Evolutionary conservation across 2,113 vertebrate genomes (phyloP).

Genomic region (Lophochroa leadbeateri): DNA sequence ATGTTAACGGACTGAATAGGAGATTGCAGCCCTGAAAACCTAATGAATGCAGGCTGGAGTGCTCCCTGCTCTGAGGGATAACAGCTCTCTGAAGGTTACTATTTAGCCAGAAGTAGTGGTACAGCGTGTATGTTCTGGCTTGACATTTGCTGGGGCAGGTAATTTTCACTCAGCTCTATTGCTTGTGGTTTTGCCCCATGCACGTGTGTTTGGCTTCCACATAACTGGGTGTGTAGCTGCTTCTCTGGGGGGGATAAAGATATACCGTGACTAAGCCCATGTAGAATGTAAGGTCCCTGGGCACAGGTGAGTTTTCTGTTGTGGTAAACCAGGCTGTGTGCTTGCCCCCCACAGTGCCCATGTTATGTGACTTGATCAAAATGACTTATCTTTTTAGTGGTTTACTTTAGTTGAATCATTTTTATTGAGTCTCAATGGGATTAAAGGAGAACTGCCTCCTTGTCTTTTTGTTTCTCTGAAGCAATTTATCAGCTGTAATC

Average conservation of each 20-base stretch:
- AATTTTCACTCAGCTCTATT: neutral
- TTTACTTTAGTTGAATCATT: constrained; percentile 51
- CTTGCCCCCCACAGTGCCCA: neutral
- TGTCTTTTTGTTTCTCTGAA: constrained; percentile 8
- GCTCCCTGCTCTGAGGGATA: neutral
- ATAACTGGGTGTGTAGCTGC: neutral
- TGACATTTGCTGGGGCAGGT: neutral
- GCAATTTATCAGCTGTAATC: constrained; percentile 5
- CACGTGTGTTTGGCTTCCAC: neutral
- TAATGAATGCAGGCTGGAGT: neutral
- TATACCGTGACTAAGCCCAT: neutral
- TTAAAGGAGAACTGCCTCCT: constrained; percentile 13
- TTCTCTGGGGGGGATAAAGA: neutral
- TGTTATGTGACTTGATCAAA: neutral
- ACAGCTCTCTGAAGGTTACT: neutral
- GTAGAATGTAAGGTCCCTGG: constrained; percentile 10
- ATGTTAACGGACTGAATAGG: neutral
- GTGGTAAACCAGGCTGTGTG: neutral
- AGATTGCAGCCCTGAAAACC: neutral
- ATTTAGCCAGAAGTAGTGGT: neutral
- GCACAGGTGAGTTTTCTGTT: neutral
- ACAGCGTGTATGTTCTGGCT: neutral
- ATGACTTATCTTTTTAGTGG: neutral
- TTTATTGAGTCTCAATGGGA: neutral
- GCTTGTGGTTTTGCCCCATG: neutral